These are phyloP conservation scores for Acanthosoma haemorrhoidale DNA, from an alignment of 2,888 invertebrate species.

Conservation along the genomic window DNA sequence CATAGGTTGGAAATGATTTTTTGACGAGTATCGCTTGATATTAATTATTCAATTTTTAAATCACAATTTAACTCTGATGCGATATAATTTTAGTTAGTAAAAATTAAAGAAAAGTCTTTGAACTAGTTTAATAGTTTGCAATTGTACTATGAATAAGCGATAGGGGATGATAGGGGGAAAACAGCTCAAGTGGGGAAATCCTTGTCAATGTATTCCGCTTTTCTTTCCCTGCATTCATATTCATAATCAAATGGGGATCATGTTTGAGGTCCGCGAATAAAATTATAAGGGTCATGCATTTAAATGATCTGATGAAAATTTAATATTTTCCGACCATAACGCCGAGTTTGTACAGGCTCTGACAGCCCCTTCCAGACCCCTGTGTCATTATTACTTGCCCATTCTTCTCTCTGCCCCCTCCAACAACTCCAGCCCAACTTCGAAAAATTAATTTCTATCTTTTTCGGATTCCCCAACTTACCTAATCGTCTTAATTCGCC, in stretches of 20 bases:
- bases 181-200: not conserved
- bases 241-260: constrained; percentile 12
- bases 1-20: no score
- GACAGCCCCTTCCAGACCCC: not conserved
- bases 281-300: constrained; percentile 12
- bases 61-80: no score
- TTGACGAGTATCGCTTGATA: no score
- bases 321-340: not conserved
- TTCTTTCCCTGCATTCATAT: constrained; percentile 3
- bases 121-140: no score
- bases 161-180: not conserved
- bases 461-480: no score
- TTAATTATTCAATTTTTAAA: no score
- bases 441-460: not conserved
- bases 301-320: constrained; percentile 12
- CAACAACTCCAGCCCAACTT: not conserved
- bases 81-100: no score
- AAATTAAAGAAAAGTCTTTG: no score
- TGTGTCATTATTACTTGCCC: no score
- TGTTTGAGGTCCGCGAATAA: constrained; percentile 5
- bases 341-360: not conserved
- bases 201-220: constrained; percentile 2
- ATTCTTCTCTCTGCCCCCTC: not conserved
- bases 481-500: no score
- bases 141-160: no score